phyloP scores from a whole-genome alignment of 2,113 vertebrate genomes.

The Saccopteryx bilineata region DNA sequence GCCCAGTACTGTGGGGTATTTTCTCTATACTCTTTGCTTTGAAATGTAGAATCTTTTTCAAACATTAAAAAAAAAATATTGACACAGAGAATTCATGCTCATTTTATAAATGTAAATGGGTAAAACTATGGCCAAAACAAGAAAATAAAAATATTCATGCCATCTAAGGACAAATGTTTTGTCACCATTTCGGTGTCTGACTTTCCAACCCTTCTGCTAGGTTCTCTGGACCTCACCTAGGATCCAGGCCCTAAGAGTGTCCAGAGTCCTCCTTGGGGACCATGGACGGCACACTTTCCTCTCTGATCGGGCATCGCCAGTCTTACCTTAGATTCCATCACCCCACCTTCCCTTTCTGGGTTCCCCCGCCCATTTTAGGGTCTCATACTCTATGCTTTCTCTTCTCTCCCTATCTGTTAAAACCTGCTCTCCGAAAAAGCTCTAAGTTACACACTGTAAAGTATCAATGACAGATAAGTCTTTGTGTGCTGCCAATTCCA shows the following conservation, averaged over 20 bases:
- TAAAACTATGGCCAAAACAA: background rate
- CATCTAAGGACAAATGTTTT: background rate
- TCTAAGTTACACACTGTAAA: background rate
- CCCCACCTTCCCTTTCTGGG: background rate
- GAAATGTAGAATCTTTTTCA: conserved; percentile 18
- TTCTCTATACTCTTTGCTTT: background rate
- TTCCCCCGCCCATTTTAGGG: background rate
- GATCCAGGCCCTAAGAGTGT: background rate
- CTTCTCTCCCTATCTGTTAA: background rate
- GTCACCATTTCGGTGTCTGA: background rate
- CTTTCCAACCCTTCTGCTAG: background rate
- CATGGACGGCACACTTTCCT: background rate
- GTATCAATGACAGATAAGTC: background rate
- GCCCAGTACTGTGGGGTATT: background rate
- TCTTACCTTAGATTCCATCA: background rate
- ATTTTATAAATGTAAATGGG: background rate
- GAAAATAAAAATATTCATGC: background rate
- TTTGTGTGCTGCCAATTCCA: background rate
- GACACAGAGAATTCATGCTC: background rate
- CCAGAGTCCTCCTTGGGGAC: background rate
- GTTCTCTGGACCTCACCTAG: background rate
- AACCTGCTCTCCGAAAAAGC: background rate
- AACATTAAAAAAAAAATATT: background rate
- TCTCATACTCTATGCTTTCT: background rate
- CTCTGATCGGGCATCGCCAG: background rate